These are phyloP conservation scores for Oscheius sp. DNA, from an alignment of 1,140 invertebrate species.

Conservation along the genomic window DNA sequence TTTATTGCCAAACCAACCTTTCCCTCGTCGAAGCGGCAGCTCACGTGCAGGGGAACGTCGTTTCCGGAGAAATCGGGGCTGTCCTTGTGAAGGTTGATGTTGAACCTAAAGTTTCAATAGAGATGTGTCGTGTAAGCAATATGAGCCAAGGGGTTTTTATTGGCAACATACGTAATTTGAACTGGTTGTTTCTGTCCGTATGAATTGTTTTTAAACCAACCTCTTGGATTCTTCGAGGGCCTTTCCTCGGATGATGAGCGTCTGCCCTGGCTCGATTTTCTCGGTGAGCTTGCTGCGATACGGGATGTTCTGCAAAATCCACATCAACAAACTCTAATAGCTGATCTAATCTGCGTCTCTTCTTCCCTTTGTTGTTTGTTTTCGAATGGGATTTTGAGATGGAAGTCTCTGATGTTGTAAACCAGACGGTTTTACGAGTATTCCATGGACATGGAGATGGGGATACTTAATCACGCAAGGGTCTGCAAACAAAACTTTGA, in stretches of 20 bases:
- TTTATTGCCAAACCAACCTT: slow-evolving; percentile 28
- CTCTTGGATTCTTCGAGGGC: slow-evolving; percentile 40
- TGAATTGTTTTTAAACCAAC: slow-evolving; percentile 16
- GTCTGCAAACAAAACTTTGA: background rate
- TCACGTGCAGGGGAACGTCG: slow-evolving; percentile 42
- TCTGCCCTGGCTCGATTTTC: slow-evolving; percentile 41
- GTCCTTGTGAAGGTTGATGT: slow-evolving; percentile 40
- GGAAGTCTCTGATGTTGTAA: background rate
- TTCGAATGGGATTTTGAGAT: background rate
- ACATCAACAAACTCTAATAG: too few species aligned
- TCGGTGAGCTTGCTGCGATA: slow-evolving; percentile 38
- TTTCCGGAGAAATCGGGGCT: slow-evolving; percentile 38
- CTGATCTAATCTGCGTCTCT: background rate
- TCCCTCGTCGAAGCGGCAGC: slow-evolving; percentile 41
- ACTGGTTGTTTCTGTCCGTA: background rate
- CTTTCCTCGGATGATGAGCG: slow-evolving; percentile 41
- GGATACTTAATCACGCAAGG: background rate
- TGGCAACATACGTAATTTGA: background rate
- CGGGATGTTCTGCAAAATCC: slow-evolving; percentile 42
- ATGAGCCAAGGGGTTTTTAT: background rate
- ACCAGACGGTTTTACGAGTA: background rate
- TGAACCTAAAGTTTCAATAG: slow-evolving; percentile 26
- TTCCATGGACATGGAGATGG: background rate
- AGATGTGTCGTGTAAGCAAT: background rate
- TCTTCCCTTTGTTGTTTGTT: background rate